phyloP scores from a whole-genome alignment of 1,140 invertebrate species.

The Drosophila seguyi region DNA sequence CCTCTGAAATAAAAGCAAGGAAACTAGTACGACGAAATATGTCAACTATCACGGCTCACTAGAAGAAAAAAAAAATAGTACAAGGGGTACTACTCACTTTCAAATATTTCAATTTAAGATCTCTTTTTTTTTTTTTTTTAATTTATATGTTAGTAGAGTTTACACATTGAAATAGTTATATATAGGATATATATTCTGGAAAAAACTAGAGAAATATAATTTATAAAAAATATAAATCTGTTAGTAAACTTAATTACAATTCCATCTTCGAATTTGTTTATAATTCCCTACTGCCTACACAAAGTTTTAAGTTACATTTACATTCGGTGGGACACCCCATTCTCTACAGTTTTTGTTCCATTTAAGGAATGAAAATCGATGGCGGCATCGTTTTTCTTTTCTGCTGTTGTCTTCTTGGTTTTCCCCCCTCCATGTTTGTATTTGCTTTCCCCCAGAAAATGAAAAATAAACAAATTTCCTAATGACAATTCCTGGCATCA shows the following conservation, averaged over 20 bases:
- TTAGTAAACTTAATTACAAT: background rate
- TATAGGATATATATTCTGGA: background rate
- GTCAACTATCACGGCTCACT: background rate
- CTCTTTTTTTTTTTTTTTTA: too few relatives aligned
- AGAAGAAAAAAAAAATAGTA: background rate
- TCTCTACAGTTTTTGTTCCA: background rate
- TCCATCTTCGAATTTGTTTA: background rate
- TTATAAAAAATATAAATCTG: background rate
- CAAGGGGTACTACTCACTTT: background rate
- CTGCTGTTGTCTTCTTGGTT: slow-evolving; percentile 36
- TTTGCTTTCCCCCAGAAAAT: slow-evolving; percentile 59
- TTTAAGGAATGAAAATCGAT: slow-evolving; percentile 71
- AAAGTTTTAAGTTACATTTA: background rate
- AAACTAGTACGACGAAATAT: background rate
- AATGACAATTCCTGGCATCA: slow-evolving; percentile 59
- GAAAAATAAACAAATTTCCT: slow-evolving; percentile 81
- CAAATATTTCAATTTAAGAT: background rate
- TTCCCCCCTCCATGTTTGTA: slow-evolving; percentile 49
- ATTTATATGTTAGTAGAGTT: background rate
- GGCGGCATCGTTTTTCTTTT: slow-evolving; percentile 31
- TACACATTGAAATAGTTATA: background rate
- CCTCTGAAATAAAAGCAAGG: background rate
- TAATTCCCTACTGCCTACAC: background rate
- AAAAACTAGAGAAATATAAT: too few relatives aligned
- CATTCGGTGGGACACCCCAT: background rate